Base-by-base conservation (phyloP, 2,113 vertebrate species). In the Phalacrocorax carbo region DNA sequence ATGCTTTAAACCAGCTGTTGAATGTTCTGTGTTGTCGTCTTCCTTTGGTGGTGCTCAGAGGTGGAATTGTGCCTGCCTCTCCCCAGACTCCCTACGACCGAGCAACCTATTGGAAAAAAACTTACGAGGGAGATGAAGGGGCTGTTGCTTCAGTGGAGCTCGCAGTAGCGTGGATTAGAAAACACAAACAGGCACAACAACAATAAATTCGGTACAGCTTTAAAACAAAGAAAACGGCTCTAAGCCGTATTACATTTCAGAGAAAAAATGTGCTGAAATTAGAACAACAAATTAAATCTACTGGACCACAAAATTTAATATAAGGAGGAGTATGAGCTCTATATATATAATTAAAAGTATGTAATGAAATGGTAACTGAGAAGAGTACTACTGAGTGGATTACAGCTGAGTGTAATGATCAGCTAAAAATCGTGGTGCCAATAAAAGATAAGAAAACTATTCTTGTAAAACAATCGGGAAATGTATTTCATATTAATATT, bases 221-320 rank as follows among this genome's bases (percentile, higher is more conserved):
- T 95, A 97, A 97, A 97, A 96, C 90, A 95, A 95, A 93, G 89
- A 94, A 94, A 97, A 96, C 42, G 76, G 82, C 62, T 90, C 91
- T 96, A 98, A 97, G 83, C 62, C 75, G 36, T 77, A 93, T 90
- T 94, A 82, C 92, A 82, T 84, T 96, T 97, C 91, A 62, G 94
- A 95, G 96, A 90, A 97, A 97, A 97, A 95, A 93, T 17, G 66
- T 96, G 84, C 90, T 42, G 62, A 98, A 98, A 97, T 94, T 95
- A 96, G 55, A 97, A 93, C 76, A 97, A 94, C 66, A 96, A 97
- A 98, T 97, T 98, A 97, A 98, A 75, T 95, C 92, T 96, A 90
- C 80, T 97, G 82, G 68, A 98, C 93, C 42, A 54, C 91, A 98
- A 97, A 96, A 98, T 97, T 96, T 96, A 98, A 97, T 97, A 95